These are phyloP conservation scores for Dendroctonus valens DNA, from an alignment of 1,140 invertebrate species.

Conservation along the genomic window DNA sequence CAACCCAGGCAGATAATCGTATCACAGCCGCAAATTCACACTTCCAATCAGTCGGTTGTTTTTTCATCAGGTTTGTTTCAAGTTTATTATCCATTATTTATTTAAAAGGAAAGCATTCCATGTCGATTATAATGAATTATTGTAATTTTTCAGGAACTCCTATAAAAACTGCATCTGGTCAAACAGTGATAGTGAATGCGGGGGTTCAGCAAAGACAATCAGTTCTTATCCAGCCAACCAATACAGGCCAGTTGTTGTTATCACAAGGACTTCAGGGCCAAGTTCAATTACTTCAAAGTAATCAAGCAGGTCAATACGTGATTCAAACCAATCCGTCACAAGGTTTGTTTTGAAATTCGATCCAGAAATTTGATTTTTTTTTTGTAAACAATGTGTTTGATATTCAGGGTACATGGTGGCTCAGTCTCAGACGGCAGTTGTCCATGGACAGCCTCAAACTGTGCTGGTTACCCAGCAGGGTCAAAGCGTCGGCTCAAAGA, in stretches of 20 bases:
- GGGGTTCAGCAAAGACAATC: slow-evolving; percentile 47
- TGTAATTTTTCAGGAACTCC: slow-evolving; percentile 17
- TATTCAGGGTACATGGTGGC: slow-evolving; percentile 58
- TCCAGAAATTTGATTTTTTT: too few relatives aligned
- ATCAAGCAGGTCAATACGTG: slow-evolving; percentile 54
- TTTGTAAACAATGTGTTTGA: background rate
- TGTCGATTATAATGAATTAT: background rate
- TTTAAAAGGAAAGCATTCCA: background rate
- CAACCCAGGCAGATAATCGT: slow-evolving; percentile 50
- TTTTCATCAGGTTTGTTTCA: slow-evolving; percentile 31
- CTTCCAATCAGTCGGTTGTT: slow-evolving; percentile 36
- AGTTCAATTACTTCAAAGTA: slow-evolving; percentile 48
- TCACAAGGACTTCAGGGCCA: slow-evolving; percentile 45
- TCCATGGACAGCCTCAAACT: slow-evolving; percentile 62
- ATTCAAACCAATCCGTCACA: slow-evolving; percentile 55
- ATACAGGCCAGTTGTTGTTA: slow-evolving; percentile 46
- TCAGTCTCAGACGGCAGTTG: slow-evolving; percentile 60
- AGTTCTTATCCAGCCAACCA: slow-evolving; percentile 50
- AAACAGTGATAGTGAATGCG: slow-evolving; percentile 52
- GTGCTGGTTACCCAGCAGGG: slow-evolving; percentile 64
- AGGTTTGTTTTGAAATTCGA: slow-evolving; percentile 47
- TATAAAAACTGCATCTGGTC: slow-evolving; percentile 38
- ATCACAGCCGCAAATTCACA: slow-evolving; percentile 43
- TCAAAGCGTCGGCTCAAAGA: slow-evolving; percentile 63
- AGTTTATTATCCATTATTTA: background rate